Evolutionary conservation across 2,113 vertebrate genomes (phyloP), one percentile per base, ranked within the genome.

Genomic region (Rhea americana): DNA sequence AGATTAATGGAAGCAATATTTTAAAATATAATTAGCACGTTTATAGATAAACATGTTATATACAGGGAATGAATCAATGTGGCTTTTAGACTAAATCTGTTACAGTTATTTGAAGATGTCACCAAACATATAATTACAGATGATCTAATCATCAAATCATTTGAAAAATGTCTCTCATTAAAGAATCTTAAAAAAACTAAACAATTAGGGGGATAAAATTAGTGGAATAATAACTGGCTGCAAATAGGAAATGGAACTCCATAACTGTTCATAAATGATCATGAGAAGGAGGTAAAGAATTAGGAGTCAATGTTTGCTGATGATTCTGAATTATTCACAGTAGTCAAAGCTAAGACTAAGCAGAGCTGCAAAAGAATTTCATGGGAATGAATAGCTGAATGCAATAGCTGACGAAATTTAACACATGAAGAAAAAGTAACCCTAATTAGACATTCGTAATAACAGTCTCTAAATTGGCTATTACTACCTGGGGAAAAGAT

Each of bases 31-130:
- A 56, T 74, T 43, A 56, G 51, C 39, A 39, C 28, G 43, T 74
- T 43, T 43, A 41, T 32, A 85, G 61, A 78, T 48, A 89, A 86
- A 62, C 59, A 45, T 17, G 20, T 80, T 70, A 58, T 70, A 53
- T n/a, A 56, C 13, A 73, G 45, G 21, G 48, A 92, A 85, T 92
- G 68, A 90, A 86, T 88, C 80, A 85, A 66, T 22, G 9, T 14
- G 13, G 18, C 21, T 85, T 93, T 93, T 85, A 79, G 26, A 84
- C 26, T 82, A 87, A 94, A 93, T 55, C 48, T 45, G 21, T 73
- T 85, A 14, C 58, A 93, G 14, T 71, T 76, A 73, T 70, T 82
- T 82, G 79, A 85, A 80, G 55, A 50, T 45, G 48, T 5, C 53
- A 92, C 65, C 35, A 82, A 94, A 63, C 30, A 85, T 37, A 72